Evolutionary conservation across 1,140 invertebrate species (phyloP), one percentile per base, ranked within the genome.

Genomic region (Popillia japonica): DNA sequence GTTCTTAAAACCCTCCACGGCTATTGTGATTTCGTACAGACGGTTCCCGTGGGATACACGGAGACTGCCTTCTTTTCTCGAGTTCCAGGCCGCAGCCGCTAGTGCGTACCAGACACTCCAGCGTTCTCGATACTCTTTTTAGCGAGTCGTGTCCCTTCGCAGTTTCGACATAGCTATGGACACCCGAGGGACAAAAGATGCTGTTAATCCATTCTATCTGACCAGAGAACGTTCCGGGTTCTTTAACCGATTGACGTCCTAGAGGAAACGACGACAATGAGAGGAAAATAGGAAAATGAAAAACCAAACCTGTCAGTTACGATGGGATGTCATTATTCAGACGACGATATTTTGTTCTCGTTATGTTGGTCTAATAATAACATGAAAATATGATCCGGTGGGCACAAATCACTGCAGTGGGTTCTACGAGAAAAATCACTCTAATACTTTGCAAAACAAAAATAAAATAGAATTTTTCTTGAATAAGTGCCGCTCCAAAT

Each of bases 261-360:
- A 8, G 22, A 68, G 8, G 61, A 68, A 68, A 68, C 61, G 61
- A 68, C 22, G 61, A 68, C 61, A 22, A 27, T 22, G 22, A 55
- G 6, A 6, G 48, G 61, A 14, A 34, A 68, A 68, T 34, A 14
- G 22, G 27, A 68, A 68, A 68, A 68, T 68, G 61, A 68, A 68
- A 68, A 68, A 68, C 61, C 61, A 68, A 68, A 68, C 61, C 61
- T 68, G 61, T 68, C 61, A 68, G 22, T 68, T 34, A 27, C 20
- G 61, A 68, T 68, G 61, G 27, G 3, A 27, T 34, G 61, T 34
- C 61, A 10, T 68, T 34, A 68, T 68, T 22, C 22, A 68, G 61
- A 22, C 8, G 61, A 68, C 9, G 20, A 27, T 14, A 22, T 6
- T 22, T 68, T 68, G 9, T 17, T 48, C n/a, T 10, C 10, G 44